These are phyloP conservation scores for Margaritifera margaritifera DNA, from an alignment of 2,888 invertebrate genomes.

Conservation along the genomic window DNA sequence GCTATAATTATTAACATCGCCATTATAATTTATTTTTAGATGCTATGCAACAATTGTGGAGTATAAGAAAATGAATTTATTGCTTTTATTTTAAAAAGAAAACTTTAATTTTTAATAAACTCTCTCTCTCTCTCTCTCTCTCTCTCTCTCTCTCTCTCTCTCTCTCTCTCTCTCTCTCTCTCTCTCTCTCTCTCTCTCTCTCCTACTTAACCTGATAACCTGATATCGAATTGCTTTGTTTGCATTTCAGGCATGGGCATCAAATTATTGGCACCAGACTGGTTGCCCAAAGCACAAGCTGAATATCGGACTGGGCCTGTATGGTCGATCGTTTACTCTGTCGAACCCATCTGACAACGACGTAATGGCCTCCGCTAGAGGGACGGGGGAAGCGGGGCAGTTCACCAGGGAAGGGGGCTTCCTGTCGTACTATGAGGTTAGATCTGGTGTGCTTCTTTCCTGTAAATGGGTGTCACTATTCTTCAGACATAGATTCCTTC, in stretches of 20 bases:
- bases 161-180: too few relatives aligned
- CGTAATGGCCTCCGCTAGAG: constrained; percentile 53
- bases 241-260: constrained; percentile 59
- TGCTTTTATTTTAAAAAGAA: too few relatives aligned
- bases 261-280: constrained; percentile 75
- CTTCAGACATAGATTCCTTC: not conserved
- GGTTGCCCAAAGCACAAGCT: constrained; percentile 92
- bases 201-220: too few relatives aligned
- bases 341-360: constrained; percentile 74
- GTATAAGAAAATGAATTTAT: too few relatives aligned
- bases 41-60: too few relatives aligned
- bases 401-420: constrained; percentile 64
- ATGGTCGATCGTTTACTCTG: constrained; percentile 92
- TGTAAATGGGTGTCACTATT: not conserved
- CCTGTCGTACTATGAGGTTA: constrained; percentile 67
- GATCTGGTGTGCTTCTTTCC: not conserved
- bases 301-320: constrained; percentile 91
- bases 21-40: too few relatives aligned
- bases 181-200: too few relatives aligned
- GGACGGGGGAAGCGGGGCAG: constrained; percentile 54
- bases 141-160: too few relatives aligned
- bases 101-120: too few relatives aligned
- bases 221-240: not conserved
- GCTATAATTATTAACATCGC: too few relatives aligned
- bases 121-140: too few relatives aligned